phyloP scores from a whole-genome alignment of 2,888 invertebrate genomes.

The Argyra leucocephala region DNA sequence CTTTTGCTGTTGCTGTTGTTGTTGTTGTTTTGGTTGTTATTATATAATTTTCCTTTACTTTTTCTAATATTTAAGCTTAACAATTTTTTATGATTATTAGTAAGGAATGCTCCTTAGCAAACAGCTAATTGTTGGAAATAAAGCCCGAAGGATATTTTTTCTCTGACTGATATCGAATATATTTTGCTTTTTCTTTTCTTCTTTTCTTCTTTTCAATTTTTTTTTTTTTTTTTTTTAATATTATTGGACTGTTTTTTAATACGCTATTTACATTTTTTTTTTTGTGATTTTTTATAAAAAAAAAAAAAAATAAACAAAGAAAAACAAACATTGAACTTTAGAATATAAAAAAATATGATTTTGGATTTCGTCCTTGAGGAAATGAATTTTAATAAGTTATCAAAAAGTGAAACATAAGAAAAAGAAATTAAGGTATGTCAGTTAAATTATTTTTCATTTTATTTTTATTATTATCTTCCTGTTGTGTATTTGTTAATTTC shows the following conservation, averaged over 20 bases:
- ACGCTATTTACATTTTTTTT: no score
- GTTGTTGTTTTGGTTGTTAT: no score
- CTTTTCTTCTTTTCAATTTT: no score
- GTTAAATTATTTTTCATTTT: not conserved
- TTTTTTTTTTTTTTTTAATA: no score
- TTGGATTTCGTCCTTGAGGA: not conserved
- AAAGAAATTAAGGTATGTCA: not conserved
- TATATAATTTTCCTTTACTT: no score
- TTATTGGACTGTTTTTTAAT: no score
- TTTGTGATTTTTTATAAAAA: no score
- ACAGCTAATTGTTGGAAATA: slow-evolving; percentile 12
- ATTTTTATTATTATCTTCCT: no score
- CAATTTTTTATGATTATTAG: not conserved
- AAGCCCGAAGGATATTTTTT: slow-evolving; percentile 7
- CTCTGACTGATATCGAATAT: not conserved
- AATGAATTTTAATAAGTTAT: not conserved
- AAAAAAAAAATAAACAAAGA: no score
- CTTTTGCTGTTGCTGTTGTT: no score
- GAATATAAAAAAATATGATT: not conserved
- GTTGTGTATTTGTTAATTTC: not conserved
- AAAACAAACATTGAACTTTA: no score
- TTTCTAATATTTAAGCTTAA: not conserved
- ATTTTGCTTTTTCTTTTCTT: no score
- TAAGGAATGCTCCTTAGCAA: not conserved
- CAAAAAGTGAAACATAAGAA: not conserved